Percentiles rank a stretch among this genome's conserved stretches.
phyloP scores from a whole-genome alignment of 1,140 invertebrate genomes.

The Stratiolaelaps scimitus region DNA sequence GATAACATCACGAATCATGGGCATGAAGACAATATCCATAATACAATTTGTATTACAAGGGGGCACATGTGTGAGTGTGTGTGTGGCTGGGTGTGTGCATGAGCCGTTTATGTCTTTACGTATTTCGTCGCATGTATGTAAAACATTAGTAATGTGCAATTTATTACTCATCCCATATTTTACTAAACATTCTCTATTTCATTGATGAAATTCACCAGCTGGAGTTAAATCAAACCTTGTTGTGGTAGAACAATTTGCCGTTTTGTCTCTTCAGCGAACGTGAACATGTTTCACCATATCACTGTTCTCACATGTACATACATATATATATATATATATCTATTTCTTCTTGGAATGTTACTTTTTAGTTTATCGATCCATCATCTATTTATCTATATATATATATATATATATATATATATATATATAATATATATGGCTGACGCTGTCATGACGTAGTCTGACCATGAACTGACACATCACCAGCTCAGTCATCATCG shows the following conservation, averaged over 20 bases:
- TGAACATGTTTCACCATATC: too few relatives aligned
- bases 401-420: neutral
- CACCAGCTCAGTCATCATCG: too few relatives aligned
- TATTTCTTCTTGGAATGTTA: neutral
- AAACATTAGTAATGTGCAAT: neutral
- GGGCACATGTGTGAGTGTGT: neutral
- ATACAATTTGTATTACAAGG: neutral
- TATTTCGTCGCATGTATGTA: neutral
- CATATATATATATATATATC: neutral
- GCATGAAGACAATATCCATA: neutral
- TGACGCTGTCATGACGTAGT: neutral
- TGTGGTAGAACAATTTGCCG: constrained; percentile 6
- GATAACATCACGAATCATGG: neutral
- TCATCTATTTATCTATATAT: neutral
- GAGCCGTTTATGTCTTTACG: neutral
- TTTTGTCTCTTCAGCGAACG: neutral
- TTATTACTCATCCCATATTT: neutral
- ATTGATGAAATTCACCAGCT: neutral
- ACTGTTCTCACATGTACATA: constrained; percentile 5
- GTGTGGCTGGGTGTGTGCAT: neutral
- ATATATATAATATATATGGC: neutral
- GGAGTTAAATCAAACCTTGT: neutral
- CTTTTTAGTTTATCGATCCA: neutral
- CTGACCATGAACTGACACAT: too few relatives aligned
- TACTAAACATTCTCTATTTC: neutral